Percentiles rank a stretch among this genome's conserved stretches.
Conservation (phyloP, 2,797 vertebrate genomes). For the Chelon labrosus region DNA sequence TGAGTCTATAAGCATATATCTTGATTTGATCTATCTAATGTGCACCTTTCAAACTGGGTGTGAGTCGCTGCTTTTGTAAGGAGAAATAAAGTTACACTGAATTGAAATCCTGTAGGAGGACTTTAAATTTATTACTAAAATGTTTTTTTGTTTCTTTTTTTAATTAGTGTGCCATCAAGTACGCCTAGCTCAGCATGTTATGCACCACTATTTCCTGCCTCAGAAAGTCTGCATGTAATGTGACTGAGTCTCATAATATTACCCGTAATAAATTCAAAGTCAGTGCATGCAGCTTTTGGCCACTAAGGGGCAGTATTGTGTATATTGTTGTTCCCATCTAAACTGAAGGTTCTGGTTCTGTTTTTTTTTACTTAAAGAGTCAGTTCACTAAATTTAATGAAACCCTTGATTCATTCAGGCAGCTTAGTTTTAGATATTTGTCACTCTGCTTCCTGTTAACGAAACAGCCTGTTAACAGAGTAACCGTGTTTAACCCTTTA, state of each 20-base stretch:
- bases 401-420: no score
- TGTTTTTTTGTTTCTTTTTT: not conserved
- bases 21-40: no score
- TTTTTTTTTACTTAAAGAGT: not conserved
- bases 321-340: not conserved
- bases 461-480: no score
- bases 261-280: not conserved
- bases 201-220: not conserved
- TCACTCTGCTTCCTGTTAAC: no score
- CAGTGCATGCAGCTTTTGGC: not conserved
- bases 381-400: not conserved
- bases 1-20: no score
- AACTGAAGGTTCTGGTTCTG: no score
- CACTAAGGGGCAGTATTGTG: constrained; percentile 49
- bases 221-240: not conserved
- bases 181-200: no score
- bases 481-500: no score
- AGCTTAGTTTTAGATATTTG: no score
- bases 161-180: not conserved
- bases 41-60: no score
- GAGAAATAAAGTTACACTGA: not conserved
- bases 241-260: not conserved
- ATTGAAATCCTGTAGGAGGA: not conserved
- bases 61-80: no score
- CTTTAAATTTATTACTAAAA: not conserved